Evolutionary conservation across 2,113 vertebrate species (phyloP).

Genomic region (Dromiciops gliroides): DNA sequence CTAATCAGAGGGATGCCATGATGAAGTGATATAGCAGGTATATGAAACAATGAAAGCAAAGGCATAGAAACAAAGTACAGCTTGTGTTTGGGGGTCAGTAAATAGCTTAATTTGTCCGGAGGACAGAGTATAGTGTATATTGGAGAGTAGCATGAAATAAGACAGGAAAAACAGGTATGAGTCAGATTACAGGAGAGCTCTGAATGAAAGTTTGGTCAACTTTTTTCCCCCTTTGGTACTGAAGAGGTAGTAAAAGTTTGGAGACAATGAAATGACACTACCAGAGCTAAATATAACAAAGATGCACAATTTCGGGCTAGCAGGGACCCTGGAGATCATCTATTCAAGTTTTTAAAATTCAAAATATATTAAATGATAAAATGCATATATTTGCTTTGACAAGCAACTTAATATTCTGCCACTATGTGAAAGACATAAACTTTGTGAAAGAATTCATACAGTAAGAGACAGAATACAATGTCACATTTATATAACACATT

Average conservation of each 20-base stretch:
- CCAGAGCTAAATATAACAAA: neutral
- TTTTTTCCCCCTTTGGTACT: neutral
- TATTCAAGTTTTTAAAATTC: neutral
- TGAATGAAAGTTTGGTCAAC: neutral
- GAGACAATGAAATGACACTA: neutral
- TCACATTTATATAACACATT: neutral
- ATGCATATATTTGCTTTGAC: neutral
- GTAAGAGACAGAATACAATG: neutral
- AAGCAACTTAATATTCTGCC: neutral
- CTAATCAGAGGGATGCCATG: neutral
- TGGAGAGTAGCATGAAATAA: neutral
- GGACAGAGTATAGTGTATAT: neutral
- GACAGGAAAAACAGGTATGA: neutral
- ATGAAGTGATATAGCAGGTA: neutral
- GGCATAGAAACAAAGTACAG: neutral
- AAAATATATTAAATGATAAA: neutral
- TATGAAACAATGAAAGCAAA: neutral
- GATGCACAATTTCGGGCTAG: neutral
- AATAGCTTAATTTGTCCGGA: neutral
- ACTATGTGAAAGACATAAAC: neutral
- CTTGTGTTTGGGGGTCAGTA: neutral
- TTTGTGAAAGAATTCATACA: neutral
- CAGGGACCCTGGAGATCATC: neutral
- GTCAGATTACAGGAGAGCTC: neutral
- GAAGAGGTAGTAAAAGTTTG: neutral